phyloP scores from a whole-genome alignment of 2,888 invertebrate species.

The Melieria omissa region DNA sequence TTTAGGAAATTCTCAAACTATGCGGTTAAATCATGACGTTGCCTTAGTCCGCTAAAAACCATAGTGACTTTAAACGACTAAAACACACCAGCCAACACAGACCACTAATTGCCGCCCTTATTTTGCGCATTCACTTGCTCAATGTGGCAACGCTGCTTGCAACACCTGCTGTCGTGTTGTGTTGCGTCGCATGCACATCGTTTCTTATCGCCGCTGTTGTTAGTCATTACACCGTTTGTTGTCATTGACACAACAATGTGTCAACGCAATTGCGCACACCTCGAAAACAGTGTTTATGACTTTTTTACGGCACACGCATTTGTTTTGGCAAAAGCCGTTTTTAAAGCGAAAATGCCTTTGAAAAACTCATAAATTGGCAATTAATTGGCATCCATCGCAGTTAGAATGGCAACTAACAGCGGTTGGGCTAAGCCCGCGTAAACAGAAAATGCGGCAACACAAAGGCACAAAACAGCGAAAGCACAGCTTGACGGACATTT shows the following conservation, averaged over 20 bases:
- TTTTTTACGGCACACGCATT: not conserved
- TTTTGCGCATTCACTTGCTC: no score
- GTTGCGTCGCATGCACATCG: not conserved
- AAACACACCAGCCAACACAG: no score
- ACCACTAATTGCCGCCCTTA: no score
- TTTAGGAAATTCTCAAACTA: no score
- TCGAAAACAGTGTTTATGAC: not conserved
- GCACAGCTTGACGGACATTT: not conserved
- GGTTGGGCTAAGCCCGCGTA: not conserved
- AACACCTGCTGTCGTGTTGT: no score
- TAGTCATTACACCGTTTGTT: not conserved
- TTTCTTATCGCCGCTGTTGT: not conserved
- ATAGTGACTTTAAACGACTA: no score
- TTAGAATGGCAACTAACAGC: not conserved
- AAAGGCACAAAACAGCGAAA: not conserved
- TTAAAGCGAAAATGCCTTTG: conserved; percentile 3
- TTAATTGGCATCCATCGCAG: not conserved
- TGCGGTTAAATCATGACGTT: no score
- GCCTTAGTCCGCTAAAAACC: no score
- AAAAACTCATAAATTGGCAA: conserved; percentile 7
- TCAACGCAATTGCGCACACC: not conserved
- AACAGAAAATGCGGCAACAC: not conserved
- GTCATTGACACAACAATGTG: not conserved
- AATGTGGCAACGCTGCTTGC: no score
- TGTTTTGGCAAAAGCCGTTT: not conserved